Base-by-base conservation (phyloP, 2,888 invertebrate genomes). In the Agriotes lineatus region DNA sequence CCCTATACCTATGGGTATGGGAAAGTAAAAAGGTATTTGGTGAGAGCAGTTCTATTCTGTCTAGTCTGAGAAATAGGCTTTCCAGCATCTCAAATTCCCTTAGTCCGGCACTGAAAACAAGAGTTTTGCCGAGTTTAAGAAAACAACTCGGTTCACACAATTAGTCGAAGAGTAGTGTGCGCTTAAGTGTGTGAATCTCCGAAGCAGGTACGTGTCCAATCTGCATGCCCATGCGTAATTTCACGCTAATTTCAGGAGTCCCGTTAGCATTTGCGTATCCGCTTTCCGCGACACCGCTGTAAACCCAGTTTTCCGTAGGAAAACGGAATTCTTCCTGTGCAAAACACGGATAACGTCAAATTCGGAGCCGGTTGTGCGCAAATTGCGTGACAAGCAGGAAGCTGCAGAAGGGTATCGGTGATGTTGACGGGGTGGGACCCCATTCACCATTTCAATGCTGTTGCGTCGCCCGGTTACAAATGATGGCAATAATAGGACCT, bases 341-440 rank as follows among this genome's bases (percentile, higher is more conserved):
- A 12, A 39, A 39, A 39, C 37, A 7, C 16, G 42, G 1, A 3
- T n/a, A 37, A 14, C 37, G 12, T n/a, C 12, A 42, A 39, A 18
- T 42, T 42, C 16, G 42, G 7, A 42, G 14, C 20, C 45, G 14
- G 48, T 48, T 48, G 22, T 25, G 22, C 22, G 22, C 20, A 48
- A 48, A 48, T 54, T 54, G 54, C 33, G 18, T 35, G 30, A 54
- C 35, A 54, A 37, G 9, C 54, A 54, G 54, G 54, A 54, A 35
- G 35, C 37, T 54, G 33, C 6, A 37, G 54, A 54, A 52, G 37
- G n/a, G 7, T 22, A 12, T 25, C 18, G 20, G 2, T 19, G 37
- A 54, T 33, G 54, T 33, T 25, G 19, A 18, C 16, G n/a, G 52
- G 19, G 37, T 33, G 54, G 20, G 54, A 54, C 35, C 7, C 16